phyloP scores from a whole-genome alignment of 2,797 vertebrate genomes.

The Ispidina lecontei region DNA sequence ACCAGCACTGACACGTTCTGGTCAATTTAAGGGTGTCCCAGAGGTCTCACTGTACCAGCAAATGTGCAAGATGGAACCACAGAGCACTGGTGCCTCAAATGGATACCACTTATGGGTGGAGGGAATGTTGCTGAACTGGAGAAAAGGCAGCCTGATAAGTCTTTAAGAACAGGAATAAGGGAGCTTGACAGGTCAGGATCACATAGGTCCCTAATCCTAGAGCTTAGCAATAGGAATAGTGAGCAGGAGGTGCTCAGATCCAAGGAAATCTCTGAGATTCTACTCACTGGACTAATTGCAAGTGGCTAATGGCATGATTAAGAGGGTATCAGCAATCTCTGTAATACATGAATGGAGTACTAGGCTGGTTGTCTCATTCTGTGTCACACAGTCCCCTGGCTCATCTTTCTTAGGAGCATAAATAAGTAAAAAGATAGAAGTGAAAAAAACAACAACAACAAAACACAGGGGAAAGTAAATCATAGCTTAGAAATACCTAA shows the following conservation, averaged over 20 bases:
- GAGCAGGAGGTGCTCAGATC: neutral
- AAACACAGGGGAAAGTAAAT: neutral
- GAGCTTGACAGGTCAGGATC: neutral
- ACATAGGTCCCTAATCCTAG: neutral
- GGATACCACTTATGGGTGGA: neutral
- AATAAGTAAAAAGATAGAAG: neutral
- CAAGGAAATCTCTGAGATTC: neutral
- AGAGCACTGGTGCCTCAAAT: neutral
- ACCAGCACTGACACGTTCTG: neutral
- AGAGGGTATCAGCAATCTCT: neutral
- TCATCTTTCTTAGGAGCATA: neutral
- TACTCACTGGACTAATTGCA: neutral
- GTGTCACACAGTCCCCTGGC: neutral
- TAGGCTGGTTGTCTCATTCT: neutral
- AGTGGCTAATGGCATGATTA: neutral
- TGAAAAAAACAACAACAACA: neutral
- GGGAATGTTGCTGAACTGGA: neutral
- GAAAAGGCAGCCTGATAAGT: neutral
- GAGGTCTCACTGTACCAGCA: neutral
- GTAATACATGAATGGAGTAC: neutral
- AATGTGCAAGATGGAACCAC: neutral
- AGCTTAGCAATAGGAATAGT: accelerated
- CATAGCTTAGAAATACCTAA: neutral
- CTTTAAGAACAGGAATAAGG: neutral
- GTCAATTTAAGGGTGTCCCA: neutral